Evolutionary conservation across 2,113 vertebrate species (phyloP), one percentile per base, ranked within the genome.

Genomic region (Dromaius novaehollandiae): DNA sequence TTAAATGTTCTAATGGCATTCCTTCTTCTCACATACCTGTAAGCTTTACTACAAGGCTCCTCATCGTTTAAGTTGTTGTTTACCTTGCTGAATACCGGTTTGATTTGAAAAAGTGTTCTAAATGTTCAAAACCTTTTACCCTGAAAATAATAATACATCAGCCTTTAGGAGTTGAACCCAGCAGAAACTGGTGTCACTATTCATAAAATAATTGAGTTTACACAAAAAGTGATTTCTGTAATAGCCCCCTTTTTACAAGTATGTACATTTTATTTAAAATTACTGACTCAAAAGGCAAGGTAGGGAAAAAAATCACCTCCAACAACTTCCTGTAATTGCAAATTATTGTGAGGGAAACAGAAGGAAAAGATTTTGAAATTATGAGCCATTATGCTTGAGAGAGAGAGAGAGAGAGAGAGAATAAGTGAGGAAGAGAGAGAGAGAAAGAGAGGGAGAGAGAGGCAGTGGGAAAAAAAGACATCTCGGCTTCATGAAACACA

Each of bases 321-420:
- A 99, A 99, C 99, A 99, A 99, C 99, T 99, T 99, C 99, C 99
- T 99, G 99, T 99, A 99, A 99, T 99, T 99, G 99, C 98, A 97
- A 99, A 99, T 99, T 99, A 99, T 99, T 99, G 99, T 99, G 98
- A 99, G 98, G 98, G 98, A 99, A 99, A 99, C 98, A 98, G 99
- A 99, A 99, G 99, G 99, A 98, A 99, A 99, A 99, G 99, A 99
- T 99, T 99, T 99, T 98, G 98, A 99, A 99, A 99, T 99, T 99
- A 99, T 99, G 99, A 99, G 98, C 99, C 99, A 99, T 99, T 99
- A 99, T 99, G 98, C 98, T 97, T 97, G 90, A 98, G 98, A 98
- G 99, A 98, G 98, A 98, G 95, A 96, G 98, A 95, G 96, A 93
- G 96, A n/a, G n/a, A n/a, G n/a, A 88, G 98, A 83, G 96, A 83